Percentiles rank a stretch among this genome's conserved stretches.
Conservation (phyloP, 2,113 vertebrate genomes). For the Chamaetylas fuelleborni region DNA sequence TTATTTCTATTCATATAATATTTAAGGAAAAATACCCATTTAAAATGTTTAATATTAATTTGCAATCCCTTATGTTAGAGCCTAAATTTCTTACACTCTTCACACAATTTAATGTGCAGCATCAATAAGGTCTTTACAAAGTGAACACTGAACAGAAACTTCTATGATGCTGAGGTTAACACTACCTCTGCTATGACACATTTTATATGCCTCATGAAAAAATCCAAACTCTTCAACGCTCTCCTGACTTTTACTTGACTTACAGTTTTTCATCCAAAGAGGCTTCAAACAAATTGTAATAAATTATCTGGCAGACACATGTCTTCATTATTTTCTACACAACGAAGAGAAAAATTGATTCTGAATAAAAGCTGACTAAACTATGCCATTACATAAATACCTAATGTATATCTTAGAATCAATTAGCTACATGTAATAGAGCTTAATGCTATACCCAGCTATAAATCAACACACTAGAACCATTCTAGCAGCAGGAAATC, state of each 20-base stretch:
- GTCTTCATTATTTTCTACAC: background rate
- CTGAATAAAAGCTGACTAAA: background rate
- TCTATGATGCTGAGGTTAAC: background rate
- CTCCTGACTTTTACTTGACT: background rate
- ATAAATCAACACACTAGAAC: background rate
- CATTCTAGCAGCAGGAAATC: background rate
- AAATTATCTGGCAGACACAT: background rate
- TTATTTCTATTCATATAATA: background rate
- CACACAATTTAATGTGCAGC: background rate
- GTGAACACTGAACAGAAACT: background rate
- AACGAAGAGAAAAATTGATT: background rate
- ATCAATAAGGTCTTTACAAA: background rate
- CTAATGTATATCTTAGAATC: background rate
- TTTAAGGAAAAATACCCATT: background rate
- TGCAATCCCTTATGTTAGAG: background rate
- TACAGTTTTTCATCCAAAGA: background rate
- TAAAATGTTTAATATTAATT: slow-evolving; percentile 1
- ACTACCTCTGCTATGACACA: background rate
- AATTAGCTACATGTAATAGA: background rate
- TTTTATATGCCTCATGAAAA: background rate
- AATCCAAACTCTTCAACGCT: background rate
- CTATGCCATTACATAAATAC: background rate
- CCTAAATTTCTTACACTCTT: background rate
- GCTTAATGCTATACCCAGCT: background rate
- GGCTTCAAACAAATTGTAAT: background rate